Evolutionary conservation across 2,797 vertebrate species (phyloP), one percentile per base, ranked within the genome.

Genomic region (Manis crassicaudata): DNA sequence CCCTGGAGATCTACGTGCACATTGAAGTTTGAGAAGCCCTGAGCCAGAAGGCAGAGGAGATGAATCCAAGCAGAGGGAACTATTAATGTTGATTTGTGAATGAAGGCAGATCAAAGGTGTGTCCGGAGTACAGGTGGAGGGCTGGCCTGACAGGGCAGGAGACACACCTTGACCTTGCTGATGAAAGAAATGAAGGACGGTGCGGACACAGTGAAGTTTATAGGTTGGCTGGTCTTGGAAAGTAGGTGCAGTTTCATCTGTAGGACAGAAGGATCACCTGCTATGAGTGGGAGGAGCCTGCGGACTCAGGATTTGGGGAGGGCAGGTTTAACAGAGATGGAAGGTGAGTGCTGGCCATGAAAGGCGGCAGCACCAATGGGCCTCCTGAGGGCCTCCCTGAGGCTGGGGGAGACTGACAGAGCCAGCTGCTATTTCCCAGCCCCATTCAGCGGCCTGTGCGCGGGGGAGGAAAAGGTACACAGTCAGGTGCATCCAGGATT

Each of bases 21-120:
- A 75, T 77, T 82, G 62, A 97, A 85, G 73, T 88, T 43, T 65
- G 79, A 97, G 75, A 93, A 54, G 88, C 87, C 54, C 73, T 89
- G 95, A 5, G 58, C 88, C 67, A 52, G 85, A 58, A 88, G 43
- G 70, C 93, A 88, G 86, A 58, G 60, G 65, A 81, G 73, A 80
- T 68, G 88, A 92, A 75, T 60, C 58, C 79, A 68, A 37, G 77
- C 13, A 1, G 63, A 6, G 73, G 62, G 68, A 77, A 70, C 60
- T 37, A 43, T 70, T 63, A 63, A 90, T 83, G 92, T 50, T 89
- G 88, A 95, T 96, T 95, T 89, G 95, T 88, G 75, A 95, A 88
- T 87, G 91, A 96, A 76, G 7, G 21, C 32, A 32, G 88, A 73
- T 40, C 62, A 92, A 90, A 46, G 77, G 80, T 8, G 11, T 27